Percentiles rank a stretch among this genome's conserved stretches.
Evolutionary conservation across 1,140 invertebrate genomes (phyloP).

Genomic region (Brachionus asplanchnoidis): DNA sequence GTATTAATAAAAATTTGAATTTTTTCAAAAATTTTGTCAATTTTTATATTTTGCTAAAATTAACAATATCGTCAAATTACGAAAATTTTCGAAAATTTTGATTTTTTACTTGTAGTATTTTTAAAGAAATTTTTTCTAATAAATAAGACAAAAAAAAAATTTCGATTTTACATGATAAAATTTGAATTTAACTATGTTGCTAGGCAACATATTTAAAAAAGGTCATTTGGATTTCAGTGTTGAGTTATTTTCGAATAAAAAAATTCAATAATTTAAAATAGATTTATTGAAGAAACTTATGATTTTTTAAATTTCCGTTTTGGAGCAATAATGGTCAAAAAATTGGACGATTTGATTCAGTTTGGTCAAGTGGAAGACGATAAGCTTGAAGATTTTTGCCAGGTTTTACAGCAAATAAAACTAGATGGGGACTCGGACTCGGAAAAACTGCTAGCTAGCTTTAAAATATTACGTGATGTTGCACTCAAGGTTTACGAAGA

Average conservation of each 20-base stretch:
- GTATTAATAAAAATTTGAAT: too few species aligned
- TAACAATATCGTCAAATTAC: too few species aligned
- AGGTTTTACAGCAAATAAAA: not conserved
- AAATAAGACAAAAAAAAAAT: not conserved
- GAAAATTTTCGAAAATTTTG: too few species aligned
- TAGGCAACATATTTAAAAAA: not conserved
- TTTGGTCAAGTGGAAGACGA: not conserved
- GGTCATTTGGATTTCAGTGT: not conserved
- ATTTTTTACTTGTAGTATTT: too few species aligned
- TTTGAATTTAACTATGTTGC: not conserved
- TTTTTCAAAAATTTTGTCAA: too few species aligned
- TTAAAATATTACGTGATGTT: not conserved
- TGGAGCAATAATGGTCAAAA: not conserved
- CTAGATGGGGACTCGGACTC: not conserved
- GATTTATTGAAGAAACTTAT: not conserved
- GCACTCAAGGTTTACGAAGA: slow-evolving; percentile 1
- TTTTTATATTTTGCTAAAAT: too few species aligned
- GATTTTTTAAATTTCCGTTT: not conserved
- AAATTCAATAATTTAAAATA: not conserved
- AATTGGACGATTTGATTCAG: not conserved
- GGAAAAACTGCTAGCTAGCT: not conserved
- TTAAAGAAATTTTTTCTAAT: not conserved
- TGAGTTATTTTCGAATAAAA: not conserved
- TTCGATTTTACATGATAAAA: not conserved
- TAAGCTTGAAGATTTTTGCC: not conserved